phyloP scores from a whole-genome alignment of 2,113 vertebrate genomes.

The Oreotragus oreotragus region DNA sequence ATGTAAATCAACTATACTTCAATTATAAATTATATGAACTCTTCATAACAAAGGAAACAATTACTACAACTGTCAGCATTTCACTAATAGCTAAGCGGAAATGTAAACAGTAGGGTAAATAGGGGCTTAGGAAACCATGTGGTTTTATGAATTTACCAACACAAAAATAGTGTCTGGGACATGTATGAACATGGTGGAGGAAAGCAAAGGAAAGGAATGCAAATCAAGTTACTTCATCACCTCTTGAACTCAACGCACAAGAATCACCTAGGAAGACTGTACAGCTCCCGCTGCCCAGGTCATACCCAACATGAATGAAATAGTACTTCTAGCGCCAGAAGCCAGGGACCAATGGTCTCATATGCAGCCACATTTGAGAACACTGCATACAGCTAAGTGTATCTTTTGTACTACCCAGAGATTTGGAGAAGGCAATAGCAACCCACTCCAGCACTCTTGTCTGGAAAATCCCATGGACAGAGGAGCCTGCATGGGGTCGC shows the following conservation, averaged over 20 bases:
- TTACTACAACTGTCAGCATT: not conserved
- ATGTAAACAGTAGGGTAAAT: not conserved
- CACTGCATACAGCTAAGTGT: accelerated
- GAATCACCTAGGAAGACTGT: not conserved
- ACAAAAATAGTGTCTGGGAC: not conserved
- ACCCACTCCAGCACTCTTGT: no score
- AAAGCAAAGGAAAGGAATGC: not conserved
- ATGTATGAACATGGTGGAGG: not conserved
- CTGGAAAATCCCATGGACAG: no score
- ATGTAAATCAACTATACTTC: not conserved
- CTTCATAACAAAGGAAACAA: not conserved
- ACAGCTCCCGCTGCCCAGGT: not conserved
- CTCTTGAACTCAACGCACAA: not conserved
- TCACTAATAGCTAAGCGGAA: not conserved
- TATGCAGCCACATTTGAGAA: not conserved
- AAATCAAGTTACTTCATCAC: not conserved
- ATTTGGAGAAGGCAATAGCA: not conserved
- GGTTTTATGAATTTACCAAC: not conserved
- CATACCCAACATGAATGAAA: not conserved
- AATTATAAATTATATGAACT: not conserved
- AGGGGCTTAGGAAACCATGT: accelerated
- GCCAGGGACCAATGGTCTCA: not conserved
- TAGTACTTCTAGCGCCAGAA: not conserved
- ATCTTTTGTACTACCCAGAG: not conserved
- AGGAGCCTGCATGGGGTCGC: no score